Evolutionary conservation across 1,140 invertebrate genomes (phyloP).

Genomic region (Drosophila fuyamai): DNA sequence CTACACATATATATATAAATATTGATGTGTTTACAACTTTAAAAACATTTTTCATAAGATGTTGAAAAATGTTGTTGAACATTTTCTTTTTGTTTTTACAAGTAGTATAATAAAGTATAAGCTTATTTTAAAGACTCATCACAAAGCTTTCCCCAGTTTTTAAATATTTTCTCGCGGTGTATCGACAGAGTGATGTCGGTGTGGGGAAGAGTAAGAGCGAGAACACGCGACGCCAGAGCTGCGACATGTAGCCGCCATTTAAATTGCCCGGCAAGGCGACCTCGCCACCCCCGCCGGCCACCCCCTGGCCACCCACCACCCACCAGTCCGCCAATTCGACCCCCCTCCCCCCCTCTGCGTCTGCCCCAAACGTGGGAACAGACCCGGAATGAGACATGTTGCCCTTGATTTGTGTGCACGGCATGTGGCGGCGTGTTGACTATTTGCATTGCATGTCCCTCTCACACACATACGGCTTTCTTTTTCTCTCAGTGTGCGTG

Average conservation of each 20-base stretch:
- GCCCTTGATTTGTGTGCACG: conserved; percentile 82
- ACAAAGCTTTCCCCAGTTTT: neutral
- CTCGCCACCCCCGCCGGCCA: conserved; percentile 31
- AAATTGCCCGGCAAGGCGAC: conserved; percentile 70
- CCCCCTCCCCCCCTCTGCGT: neutral
- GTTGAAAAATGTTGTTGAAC: too few species aligned
- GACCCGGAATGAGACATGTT: conserved; percentile 73
- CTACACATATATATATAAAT: too few species aligned
- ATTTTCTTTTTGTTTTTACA: too few species aligned
- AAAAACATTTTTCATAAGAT: too few species aligned
- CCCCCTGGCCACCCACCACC: neutral
- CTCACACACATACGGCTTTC: conserved; percentile 1
- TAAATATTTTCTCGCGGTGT: conserved; percentile 5
- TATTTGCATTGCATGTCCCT: conserved; percentile 79
- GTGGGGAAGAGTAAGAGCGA: conserved; percentile 25
- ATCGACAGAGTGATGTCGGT: conserved; percentile 2
- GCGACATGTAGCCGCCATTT: conserved; percentile 78
- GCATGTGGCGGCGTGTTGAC: conserved; percentile 80
- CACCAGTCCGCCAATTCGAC: neutral
- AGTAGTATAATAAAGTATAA: too few species aligned
- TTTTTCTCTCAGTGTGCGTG: conserved; percentile 3
- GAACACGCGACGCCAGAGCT: conserved; percentile 65
- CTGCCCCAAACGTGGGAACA: conserved; percentile 8
- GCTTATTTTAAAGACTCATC: too few species aligned
- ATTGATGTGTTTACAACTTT: too few species aligned